Conservation (phyloP, 2,888 invertebrate genomes). For the Empis stercorea region DNA sequence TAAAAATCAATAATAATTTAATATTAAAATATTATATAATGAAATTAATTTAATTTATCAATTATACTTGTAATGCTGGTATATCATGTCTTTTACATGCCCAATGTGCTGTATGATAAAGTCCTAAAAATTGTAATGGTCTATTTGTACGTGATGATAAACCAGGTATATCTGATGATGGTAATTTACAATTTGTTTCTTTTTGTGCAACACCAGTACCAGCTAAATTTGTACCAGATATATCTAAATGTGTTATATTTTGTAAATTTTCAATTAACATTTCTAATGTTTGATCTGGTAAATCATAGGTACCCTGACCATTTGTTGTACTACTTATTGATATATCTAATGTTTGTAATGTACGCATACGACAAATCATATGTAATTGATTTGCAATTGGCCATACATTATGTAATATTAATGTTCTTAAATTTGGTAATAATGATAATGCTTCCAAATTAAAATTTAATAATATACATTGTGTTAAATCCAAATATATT, state of each 20-base stretch:
- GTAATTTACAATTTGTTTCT: constrained; percentile 28
- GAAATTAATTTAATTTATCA: constrained; percentile 10
- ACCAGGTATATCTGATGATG: constrained; percentile 67
- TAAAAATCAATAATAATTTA: constrained; percentile 29
- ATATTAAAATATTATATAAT: constrained; percentile 1
- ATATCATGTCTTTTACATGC: constrained; percentile 85
- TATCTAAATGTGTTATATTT: constrained; percentile 70
- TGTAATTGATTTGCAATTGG: constrained; percentile 42
- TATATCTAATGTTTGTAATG: constrained; percentile 66
- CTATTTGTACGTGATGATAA: constrained; percentile 59
- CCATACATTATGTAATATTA: constrained; percentile 72
- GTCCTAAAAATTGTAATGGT: constrained; percentile 71
- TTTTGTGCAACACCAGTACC: constrained; percentile 62
- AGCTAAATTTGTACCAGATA: constrained; percentile 91
- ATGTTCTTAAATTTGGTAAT: constrained; percentile 53
- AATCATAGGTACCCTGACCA: constrained; percentile 57
- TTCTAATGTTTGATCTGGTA: constrained; percentile 57
- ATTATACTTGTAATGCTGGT: constrained; percentile 77
- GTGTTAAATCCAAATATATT: constrained; percentile 32
- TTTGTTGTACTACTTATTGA: constrained; percentile 53
- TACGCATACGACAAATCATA: constrained; percentile 44
- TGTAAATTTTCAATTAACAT: constrained; percentile 62
- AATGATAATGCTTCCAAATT: constrained; percentile 39
- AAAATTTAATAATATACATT: constrained; percentile 33
- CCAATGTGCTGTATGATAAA: constrained; percentile 80